These are phyloP conservation scores for Dasypogon diadema DNA, from an alignment of 2,888 invertebrate genomes.

Conservation along the genomic window DNA sequence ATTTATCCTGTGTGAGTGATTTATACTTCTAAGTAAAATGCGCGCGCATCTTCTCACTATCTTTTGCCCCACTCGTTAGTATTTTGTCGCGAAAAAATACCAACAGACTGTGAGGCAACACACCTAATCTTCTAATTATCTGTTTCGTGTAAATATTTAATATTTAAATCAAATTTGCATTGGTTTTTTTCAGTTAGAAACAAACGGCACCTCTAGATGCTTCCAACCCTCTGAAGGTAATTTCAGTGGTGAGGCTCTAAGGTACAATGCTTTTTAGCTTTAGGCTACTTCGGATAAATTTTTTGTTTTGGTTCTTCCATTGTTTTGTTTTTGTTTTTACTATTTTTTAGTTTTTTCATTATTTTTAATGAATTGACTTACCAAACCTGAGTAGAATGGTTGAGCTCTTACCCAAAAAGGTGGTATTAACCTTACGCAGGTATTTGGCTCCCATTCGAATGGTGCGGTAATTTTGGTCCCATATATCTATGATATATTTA, in stretches of 20 bases:
- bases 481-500: constrained; percentile 99
- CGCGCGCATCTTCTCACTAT: constrained; percentile 38
- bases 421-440: constrained; percentile 24
- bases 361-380: constrained; percentile 57
- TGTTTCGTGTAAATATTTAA: constrained; percentile 24
- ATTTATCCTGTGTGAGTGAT: constrained; percentile 34
- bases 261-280: constrained; percentile 27
- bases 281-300: constrained; percentile 15
- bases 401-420: constrained; percentile 51
- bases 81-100: constrained; percentile 53
- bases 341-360: constrained; percentile 56
- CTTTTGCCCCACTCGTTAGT: constrained; percentile 52
- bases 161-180: constrained; percentile 20
- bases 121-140: neutral
- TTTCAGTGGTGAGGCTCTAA: constrained; percentile 45
- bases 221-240: constrained; percentile 50
- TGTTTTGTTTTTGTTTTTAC: constrained; percentile 30
- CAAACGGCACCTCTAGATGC: constrained; percentile 4
- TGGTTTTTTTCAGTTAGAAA: constrained; percentile 51
- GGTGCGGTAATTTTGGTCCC: constrained; percentile 87
- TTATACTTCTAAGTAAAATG: neutral
- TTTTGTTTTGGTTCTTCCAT: constrained; percentile 64
- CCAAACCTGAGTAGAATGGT: constrained; percentile 58
- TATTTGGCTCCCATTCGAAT: constrained; percentile 55
- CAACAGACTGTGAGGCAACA: constrained; percentile 50